phyloP scores from a whole-genome alignment of 2,888 invertebrate genomes.

The Alviniconcha strummeri region DNA sequence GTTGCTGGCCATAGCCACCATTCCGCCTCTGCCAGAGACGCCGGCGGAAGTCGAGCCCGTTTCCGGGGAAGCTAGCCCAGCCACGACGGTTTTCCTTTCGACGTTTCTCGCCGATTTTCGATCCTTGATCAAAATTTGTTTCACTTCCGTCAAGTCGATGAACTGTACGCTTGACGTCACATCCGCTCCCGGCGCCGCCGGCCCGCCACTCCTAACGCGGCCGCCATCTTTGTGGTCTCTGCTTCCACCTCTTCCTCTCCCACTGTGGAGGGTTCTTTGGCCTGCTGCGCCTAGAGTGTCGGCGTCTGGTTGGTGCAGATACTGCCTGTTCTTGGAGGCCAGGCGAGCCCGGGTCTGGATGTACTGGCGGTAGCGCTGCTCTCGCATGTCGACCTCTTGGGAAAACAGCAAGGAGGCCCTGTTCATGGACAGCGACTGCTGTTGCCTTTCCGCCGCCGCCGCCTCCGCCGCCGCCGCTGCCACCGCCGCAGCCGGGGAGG shows the following conservation, averaged over 20 bases:
- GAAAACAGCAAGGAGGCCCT: slow-evolving; percentile 22
- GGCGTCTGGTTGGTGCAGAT: no score
- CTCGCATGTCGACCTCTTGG: slow-evolving; percentile 4
- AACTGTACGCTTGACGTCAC: slow-evolving; percentile 19
- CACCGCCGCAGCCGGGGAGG: background rate
- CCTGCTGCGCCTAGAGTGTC: no score
- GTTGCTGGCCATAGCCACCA: no score
- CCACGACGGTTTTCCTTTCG: background rate
- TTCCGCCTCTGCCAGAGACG: no score
- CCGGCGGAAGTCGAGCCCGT: no score
- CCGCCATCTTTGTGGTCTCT: background rate
- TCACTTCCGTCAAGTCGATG: slow-evolving; percentile 29
- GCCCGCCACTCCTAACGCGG: background rate
- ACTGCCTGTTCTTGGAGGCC: no score
- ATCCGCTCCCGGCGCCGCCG: background rate
- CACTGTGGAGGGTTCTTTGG: no score
- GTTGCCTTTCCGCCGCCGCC: background rate
- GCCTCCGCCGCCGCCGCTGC: no score
- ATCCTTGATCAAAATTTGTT: slow-evolving; percentile 6
- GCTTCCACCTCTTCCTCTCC: no score
- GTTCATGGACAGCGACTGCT: slow-evolving; percentile 19
- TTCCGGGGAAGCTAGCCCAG: no score
- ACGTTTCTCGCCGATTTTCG: background rate
- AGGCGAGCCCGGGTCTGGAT: no score
- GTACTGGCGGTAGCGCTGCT: slow-evolving; percentile 7